These are phyloP conservation scores for Notolabrus celidotus DNA, from an alignment of 2,797 vertebrate species.

Conservation along the genomic window DNA sequence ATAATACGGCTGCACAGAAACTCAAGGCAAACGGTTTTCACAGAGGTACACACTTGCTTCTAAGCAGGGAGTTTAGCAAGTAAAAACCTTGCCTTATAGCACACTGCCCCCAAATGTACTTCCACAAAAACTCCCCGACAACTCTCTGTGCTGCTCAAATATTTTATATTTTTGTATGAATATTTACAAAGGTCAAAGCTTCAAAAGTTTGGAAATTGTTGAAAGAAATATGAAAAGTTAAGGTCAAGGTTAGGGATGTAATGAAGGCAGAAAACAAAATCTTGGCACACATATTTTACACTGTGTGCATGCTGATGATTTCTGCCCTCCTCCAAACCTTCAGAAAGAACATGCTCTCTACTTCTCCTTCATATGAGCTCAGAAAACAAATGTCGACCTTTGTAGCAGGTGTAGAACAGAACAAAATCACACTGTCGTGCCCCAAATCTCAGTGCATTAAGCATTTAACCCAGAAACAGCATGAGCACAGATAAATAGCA, in stretches of 20 bases:
- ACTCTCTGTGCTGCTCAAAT: slow-evolving; percentile 42
- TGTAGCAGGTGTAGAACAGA: slow-evolving; percentile 29
- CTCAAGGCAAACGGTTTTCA: slow-evolving; percentile 52
- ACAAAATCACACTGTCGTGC: background rate
- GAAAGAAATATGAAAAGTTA: slow-evolving; percentile 58
- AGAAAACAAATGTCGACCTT: slow-evolving; percentile 27
- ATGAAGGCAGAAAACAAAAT: slow-evolving; percentile 62
- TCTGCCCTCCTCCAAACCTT: slow-evolving; percentile 49
- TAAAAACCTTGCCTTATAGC: slow-evolving; percentile 46
- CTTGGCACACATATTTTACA: slow-evolving; percentile 39
- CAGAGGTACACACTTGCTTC: slow-evolving; percentile 35
- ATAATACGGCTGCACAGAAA: slow-evolving; percentile 61
- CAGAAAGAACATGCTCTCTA: slow-evolving; percentile 25
- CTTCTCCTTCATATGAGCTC: slow-evolving; percentile 5
- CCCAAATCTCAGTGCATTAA: background rate
- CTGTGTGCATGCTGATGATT: slow-evolving; percentile 58
- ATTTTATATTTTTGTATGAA: slow-evolving; percentile 64
- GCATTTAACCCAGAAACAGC: slow-evolving; percentile 31
- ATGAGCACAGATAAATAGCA: slow-evolving; percentile 1
- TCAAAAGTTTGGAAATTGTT: slow-evolving; percentile 66
- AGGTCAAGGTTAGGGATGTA: slow-evolving; percentile 61
- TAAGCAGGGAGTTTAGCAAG: slow-evolving; percentile 56
- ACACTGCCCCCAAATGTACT: slow-evolving; percentile 42
- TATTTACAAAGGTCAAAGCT: slow-evolving; percentile 75
- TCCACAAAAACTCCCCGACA: slow-evolving; percentile 15